These are phyloP conservation scores for Vandiemenella viatica DNA, from an alignment of 2,888 invertebrate genomes.

Conservation along the genomic window DNA sequence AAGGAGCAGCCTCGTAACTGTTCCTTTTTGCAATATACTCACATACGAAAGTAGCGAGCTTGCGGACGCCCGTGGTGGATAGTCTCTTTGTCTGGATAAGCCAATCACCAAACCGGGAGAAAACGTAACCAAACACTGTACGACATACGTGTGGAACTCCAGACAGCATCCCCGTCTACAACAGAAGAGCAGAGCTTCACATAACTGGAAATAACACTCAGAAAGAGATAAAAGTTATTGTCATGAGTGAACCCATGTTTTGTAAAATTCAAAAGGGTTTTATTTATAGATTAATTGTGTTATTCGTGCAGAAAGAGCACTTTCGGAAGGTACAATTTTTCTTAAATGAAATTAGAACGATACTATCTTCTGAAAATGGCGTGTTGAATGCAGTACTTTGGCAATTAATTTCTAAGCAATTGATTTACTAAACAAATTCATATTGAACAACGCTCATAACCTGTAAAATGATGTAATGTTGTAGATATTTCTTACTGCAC, in stretches of 20 bases:
- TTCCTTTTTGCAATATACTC: too few species aligned
- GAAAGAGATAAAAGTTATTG: background rate
- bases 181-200: slow-evolving; percentile 8
- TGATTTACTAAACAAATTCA: too few species aligned
- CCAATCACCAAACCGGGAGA: slow-evolving; percentile 7
- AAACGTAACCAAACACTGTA: slow-evolving; percentile 16
- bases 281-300: background rate
- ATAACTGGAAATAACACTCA: background rate
- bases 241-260: background rate
- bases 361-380: background rate
- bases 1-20: too few species aligned
- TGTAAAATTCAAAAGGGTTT: background rate
- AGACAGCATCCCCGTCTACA: slow-evolving; percentile 19
- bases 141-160: slow-evolving; percentile 18
- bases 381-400: too few species aligned
- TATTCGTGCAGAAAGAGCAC: too few species aligned
- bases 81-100: background rate
- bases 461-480: too few species aligned
- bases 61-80: background rate
- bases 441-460: too few species aligned
- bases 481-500: too few species aligned
- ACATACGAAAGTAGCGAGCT: slow-evolving; percentile 5
- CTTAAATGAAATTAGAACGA: background rate
- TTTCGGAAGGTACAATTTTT: too few species aligned
- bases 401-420: too few species aligned